phyloP scores from a whole-genome alignment of 2,797 vertebrate species.

The Rhyacichthys aspro region DNA sequence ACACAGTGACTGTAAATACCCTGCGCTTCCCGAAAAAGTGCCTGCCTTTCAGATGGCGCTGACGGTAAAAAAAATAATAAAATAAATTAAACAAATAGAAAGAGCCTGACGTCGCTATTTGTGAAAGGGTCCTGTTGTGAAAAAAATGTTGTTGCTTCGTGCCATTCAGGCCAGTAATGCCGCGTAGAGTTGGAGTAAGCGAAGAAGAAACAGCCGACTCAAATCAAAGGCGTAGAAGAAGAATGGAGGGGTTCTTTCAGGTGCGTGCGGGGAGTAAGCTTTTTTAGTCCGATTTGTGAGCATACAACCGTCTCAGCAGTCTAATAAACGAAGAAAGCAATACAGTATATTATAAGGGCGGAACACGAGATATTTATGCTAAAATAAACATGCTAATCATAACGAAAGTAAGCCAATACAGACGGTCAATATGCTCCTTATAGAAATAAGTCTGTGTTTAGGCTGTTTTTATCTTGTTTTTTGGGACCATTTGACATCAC shows the following conservation, averaged over 20 bases:
- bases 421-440: no score
- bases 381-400: constrained; percentile 4
- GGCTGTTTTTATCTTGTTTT: neutral
- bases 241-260: constrained; percentile 18
- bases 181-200: constrained; percentile 18
- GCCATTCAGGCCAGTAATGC: constrained; percentile 42
- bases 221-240: constrained; percentile 41
- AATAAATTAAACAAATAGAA: neutral
- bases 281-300: constrained; percentile 31
- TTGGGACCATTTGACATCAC: neutral
- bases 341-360: neutral
- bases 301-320: neutral
- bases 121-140: constrained; percentile 28
- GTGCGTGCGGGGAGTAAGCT: constrained; percentile 18
- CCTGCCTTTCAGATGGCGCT: constrained; percentile 36
- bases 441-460: neutral
- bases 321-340: neutral
- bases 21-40: constrained; percentile 29
- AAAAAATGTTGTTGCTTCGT: constrained; percentile 41
- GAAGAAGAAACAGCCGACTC: constrained; percentile 20
- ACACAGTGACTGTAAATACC: constrained; percentile 34
- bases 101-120: constrained; percentile 4
- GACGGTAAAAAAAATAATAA: neutral
- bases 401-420: neutral
- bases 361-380: neutral